A percentile compares a stretch with the other conserved stretches of the same genome.
Evolutionary conservation across 2,797 vertebrate genomes (phyloP).

Genomic region (Chlorospingus semifuscus): DNA sequence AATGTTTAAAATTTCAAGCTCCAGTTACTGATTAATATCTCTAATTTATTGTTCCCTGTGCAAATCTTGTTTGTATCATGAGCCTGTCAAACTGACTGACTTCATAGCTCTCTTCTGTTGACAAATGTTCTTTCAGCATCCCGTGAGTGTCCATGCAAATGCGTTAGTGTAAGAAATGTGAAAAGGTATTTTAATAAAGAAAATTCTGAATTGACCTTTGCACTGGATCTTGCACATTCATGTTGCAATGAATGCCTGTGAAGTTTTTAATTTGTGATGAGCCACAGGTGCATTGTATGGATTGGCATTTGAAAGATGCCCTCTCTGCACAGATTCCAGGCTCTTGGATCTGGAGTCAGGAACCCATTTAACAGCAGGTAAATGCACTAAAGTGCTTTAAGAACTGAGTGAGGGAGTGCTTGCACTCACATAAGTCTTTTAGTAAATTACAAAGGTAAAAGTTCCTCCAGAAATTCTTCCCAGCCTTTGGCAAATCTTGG

Average conservation of each 20-base stretch:
- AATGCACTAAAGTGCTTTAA: neutral
- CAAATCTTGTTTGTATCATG: constrained; percentile 44
- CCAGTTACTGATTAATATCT: constrained; percentile 49
- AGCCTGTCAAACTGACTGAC: constrained; percentile 1
- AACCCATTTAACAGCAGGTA: neutral
- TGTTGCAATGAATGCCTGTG: neutral
- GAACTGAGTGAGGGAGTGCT: neutral
- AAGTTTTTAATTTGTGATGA: neutral
- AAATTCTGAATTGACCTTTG: constrained; percentile 66
- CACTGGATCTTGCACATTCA: constrained; percentile 12
- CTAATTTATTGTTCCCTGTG: constrained; percentile 75
- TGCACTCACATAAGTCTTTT: neutral
- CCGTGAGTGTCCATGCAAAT: neutral
- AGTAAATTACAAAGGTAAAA: neutral
- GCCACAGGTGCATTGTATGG: neutral
- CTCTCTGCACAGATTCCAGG: neutral
- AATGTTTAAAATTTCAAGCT: constrained; percentile 24
- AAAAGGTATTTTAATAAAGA: constrained; percentile 73
- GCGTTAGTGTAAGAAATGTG: constrained; percentile 17
- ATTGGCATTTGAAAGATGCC: neutral
- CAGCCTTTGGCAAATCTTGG: neutral
- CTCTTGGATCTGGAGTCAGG: neutral
- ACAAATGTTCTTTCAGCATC: neutral
- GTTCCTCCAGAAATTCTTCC: neutral
- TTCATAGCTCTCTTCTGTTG: neutral